A percentile compares a stretch with the other conserved stretches of the same genome.
These are phyloP conservation scores for Archegozetes longisetosus DNA, from an alignment of 1,140 invertebrate species.

Conservation along the genomic window DNA sequence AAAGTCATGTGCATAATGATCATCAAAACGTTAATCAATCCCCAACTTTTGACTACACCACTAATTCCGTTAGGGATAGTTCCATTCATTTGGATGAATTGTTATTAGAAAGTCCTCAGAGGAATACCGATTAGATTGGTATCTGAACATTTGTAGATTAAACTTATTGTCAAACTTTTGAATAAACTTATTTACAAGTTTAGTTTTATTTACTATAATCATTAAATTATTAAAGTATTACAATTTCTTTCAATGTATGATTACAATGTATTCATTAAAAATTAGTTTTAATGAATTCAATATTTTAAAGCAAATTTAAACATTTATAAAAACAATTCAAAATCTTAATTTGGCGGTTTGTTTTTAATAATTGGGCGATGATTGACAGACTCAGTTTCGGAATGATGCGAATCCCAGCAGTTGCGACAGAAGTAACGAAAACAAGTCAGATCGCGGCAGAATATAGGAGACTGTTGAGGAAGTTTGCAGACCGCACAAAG, in stretches of 20 bases:
- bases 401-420: constrained; percentile 78
- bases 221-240: no score
- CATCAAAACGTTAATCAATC: no score
- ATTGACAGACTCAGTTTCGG: constrained; percentile 40
- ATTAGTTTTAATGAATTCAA: not conserved
- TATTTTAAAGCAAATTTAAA: not conserved
- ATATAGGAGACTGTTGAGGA: constrained; percentile 82
- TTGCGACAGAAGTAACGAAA: constrained; percentile 82
- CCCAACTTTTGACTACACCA: no score
- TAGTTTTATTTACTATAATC: no score
- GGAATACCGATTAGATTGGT: no score
- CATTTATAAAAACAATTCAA: not conserved
- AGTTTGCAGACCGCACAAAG: constrained; percentile 62
- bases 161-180: no score
- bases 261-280: not conserved
- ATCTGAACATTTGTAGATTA: no score
- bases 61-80: not conserved
- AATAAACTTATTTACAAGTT: no score
- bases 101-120: not conserved
- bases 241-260: not conserved
- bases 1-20: no score
- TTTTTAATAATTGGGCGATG: constrained; percentile 66
- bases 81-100: not conserved
- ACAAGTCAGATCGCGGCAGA: constrained; percentile 67
- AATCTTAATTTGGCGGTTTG: constrained; percentile 22